A percentile compares a stretch with the other conserved stretches of the same genome.
These are phyloP conservation scores for Eptatretus burgeri DNA, from an alignment of 2,113 vertebrate genomes.

Conservation along the genomic window DNA sequence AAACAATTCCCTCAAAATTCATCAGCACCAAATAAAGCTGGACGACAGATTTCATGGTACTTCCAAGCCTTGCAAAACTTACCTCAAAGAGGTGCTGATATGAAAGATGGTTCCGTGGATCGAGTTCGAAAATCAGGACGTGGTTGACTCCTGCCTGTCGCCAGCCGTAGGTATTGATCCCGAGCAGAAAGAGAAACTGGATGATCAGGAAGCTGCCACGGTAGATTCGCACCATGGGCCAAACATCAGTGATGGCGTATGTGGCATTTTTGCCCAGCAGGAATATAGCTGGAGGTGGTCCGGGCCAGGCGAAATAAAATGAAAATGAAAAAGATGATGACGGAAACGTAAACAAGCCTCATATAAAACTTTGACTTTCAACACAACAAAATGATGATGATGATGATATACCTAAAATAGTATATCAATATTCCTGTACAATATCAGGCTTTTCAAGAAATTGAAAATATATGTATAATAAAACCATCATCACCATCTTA, in stretches of 20 bases:
- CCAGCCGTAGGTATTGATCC: conserved; percentile 84
- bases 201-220: conserved; percentile 81
- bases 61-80: background rate
- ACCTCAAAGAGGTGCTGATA: conserved; percentile 96
- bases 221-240: conserved; percentile 75
- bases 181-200: conserved; percentile 86
- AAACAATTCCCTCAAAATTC: too few relatives aligned
- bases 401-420: too few relatives aligned
- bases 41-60: too few relatives aligned
- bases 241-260: conserved; percentile 16
- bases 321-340: background rate
- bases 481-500: too few relatives aligned
- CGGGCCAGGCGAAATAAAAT: rapidly evolving
- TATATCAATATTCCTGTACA: too few relatives aligned
- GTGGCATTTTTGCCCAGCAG: rapidly evolving
- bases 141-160: conserved; percentile 80
- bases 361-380: too few relatives aligned
- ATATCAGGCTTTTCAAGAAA: too few relatives aligned
- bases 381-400: too few relatives aligned
- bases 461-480: too few relatives aligned
- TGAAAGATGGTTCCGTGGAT: conserved; percentile 71
- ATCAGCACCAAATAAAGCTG: too few relatives aligned
- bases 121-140: conserved; percentile 79
- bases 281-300: background rate
- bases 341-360: background rate